Conservation (phyloP, 2,113 vertebrate species). For the Neolamprologus cancellatus region DNA sequence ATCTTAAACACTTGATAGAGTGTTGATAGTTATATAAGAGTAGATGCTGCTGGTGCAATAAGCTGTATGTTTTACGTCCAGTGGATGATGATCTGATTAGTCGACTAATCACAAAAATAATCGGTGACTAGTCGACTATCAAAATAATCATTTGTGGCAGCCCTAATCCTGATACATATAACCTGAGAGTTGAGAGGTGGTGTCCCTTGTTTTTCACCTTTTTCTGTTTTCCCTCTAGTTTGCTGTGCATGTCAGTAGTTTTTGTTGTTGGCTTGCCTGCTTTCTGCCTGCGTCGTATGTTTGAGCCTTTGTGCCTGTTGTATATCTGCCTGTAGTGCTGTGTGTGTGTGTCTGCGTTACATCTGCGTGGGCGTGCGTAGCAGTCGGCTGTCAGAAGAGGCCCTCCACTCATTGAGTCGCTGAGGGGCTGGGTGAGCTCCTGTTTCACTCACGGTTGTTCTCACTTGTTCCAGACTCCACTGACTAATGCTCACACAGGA, state of each 20-base stretch:
- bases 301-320: background rate
- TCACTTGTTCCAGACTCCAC: background rate
- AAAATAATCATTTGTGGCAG: too few species aligned
- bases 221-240: background rate
- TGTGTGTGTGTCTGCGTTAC: background rate
- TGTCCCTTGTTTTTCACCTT: background rate
- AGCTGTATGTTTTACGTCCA: too few species aligned
- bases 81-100: too few species aligned
- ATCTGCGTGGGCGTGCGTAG: background rate
- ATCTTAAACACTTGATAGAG: too few species aligned
- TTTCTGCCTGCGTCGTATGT: background rate
- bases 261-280: background rate
- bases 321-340: background rate
- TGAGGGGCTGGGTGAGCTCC: background rate
- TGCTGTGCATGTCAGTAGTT: background rate
- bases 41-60: fast-evolving
- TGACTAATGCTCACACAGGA: constrained; percentile 12
- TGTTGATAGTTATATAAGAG: too few species aligned
- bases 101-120: too few species aligned
- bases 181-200: background rate
- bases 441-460: background rate
- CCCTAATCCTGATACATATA: background rate
- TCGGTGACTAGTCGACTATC: fast-evolving
- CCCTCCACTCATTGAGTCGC: constrained; percentile 29
- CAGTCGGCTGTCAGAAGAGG: constrained; percentile 14